Percentiles rank a stretch among this genome's conserved stretches.
Evolutionary conservation across 2,888 invertebrate species (phyloP).

Genomic region (Colostygia pectinataria): DNA sequence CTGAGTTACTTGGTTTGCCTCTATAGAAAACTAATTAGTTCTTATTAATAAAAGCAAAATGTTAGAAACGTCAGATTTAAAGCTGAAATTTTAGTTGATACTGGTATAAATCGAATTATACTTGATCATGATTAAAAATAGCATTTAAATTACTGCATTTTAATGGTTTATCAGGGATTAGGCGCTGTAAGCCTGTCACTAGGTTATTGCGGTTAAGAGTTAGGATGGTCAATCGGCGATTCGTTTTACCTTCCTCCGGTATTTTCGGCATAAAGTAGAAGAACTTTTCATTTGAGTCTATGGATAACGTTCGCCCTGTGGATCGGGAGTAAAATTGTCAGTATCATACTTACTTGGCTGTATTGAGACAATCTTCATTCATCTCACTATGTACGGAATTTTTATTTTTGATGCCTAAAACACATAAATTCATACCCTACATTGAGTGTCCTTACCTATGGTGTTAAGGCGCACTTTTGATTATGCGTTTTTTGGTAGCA

Average conservation of each 20-base stretch:
- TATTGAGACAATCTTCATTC: too few species aligned
- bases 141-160: constrained; percentile 50
- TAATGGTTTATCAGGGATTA: constrained; percentile 65
- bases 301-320: constrained; percentile 79
- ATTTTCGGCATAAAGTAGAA: constrained; percentile 77
- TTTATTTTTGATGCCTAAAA: too few species aligned
- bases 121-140: constrained; percentile 54
- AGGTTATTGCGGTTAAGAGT: constrained; percentile 76
- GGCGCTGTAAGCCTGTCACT: constrained; percentile 75
- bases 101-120: constrained; percentile 35
- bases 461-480: too few species aligned
- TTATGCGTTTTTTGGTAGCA: too few species aligned
- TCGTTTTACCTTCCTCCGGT: constrained; percentile 76
- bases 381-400: too few species aligned
- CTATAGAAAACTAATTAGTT: constrained; percentile 14
- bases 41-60: constrained; percentile 25
- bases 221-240: constrained; percentile 60
- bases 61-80: constrained; percentile 29
- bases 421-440: too few species aligned
- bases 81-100: constrained; percentile 27
- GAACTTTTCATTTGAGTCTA: constrained; percentile 76
- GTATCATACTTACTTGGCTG: constrained; percentile 40
- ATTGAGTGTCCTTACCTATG: too few species aligned
- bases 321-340: constrained; percentile 59
- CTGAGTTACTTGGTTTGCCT: too few species aligned